A percentile compares a stretch with the other conserved stretches of the same genome.
Conservation (phyloP, 2,797 vertebrate species). For the Artibeus lituratus region DNA sequence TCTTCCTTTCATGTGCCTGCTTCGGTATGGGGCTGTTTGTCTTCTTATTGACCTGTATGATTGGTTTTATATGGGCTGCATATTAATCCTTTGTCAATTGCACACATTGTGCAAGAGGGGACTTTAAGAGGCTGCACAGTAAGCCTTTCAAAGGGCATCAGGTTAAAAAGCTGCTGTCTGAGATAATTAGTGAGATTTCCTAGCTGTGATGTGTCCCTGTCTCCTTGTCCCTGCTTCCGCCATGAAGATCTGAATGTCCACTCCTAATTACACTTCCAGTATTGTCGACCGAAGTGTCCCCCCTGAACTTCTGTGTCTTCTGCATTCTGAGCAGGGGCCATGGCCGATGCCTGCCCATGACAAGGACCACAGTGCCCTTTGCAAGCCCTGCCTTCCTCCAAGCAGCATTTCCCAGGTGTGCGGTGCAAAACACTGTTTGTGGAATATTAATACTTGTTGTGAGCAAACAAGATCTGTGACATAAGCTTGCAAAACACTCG, state of each 20-base stretch:
- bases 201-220: neutral
- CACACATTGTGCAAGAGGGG: neutral
- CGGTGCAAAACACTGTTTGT: neutral
- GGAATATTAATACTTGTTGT: neutral
- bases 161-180: slow-evolving; percentile 39
- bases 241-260: neutral
- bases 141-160: slow-evolving; percentile 47
- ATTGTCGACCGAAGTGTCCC: neutral
- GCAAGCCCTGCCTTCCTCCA: neutral
- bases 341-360: neutral
- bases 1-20: neutral
- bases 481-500: neutral
- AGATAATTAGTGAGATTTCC: slow-evolving; percentile 21
- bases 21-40: neutral
- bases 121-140: neutral
- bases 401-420: neutral
- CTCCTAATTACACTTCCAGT: neutral
- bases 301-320: neutral
- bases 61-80: neutral
- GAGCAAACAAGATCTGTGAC: neutral
- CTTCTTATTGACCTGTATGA: slow-evolving; percentile 45
- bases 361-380: neutral
- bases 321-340: neutral
- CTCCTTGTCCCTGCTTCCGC: neutral
- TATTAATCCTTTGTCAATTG: slow-evolving; percentile 41